phyloP scores from a whole-genome alignment of 2,113 vertebrate genomes.

The Rhineura floridana region DNA sequence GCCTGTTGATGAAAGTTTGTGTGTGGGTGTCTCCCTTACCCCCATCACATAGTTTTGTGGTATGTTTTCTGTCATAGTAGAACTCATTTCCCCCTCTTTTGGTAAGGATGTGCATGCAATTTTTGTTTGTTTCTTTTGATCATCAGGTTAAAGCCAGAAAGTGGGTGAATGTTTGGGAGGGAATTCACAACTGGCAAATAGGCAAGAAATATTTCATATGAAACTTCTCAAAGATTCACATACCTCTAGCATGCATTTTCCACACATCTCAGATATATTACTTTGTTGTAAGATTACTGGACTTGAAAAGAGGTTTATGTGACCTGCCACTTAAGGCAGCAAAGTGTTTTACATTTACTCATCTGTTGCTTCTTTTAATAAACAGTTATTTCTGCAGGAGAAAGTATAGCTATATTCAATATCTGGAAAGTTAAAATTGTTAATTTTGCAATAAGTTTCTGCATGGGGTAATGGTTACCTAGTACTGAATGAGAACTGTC shows the following conservation, averaged over 20 bases:
- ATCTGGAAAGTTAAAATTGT: constrained; percentile 10
- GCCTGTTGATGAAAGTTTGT: background rate
- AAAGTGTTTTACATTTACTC: fast-evolving
- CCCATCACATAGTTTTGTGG: background rate
- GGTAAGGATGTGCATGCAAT: background rate
- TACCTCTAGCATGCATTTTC: background rate
- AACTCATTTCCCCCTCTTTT: background rate
- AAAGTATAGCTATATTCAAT: background rate
- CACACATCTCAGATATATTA: fast-evolving
- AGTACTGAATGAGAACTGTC: background rate
- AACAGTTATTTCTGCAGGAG: constrained; percentile 21
- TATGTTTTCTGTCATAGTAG: background rate
- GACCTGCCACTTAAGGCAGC: background rate
- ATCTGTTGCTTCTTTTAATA: constrained; percentile 3
- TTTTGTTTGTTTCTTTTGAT: background rate
- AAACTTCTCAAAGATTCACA: background rate
- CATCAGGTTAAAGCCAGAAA: background rate
- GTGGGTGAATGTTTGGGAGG: background rate
- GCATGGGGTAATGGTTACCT: background rate
- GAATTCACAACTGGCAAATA: background rate
- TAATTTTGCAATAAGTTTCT: background rate
- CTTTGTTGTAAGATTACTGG: constrained; percentile 21
- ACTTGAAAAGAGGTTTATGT: background rate
- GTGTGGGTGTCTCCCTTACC: background rate
- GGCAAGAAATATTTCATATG: background rate